Base-by-base conservation (phyloP, 2,113 vertebrate species). In the Ceyx margarethae region DNA sequence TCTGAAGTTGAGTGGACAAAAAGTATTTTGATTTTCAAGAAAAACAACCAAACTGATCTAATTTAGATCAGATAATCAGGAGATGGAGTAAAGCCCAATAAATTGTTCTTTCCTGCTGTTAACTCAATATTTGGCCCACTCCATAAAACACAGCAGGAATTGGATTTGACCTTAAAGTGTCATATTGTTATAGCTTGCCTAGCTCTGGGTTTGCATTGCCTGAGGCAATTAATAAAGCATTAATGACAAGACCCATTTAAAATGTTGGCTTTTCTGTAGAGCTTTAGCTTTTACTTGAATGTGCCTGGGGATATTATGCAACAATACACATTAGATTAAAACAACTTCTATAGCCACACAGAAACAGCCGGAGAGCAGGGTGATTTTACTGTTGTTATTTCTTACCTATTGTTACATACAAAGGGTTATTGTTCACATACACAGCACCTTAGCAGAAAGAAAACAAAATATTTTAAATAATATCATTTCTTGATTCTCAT, bases 161-260 rank as follows among this genome's bases (percentile, higher is more conserved):
- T 98, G 94, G 92, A 98, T 97, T 98, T 99, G 99, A 99, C 99
- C 99, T 99, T 98, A 98, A 99, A 99, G 98, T 99, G 99, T 99
- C 99, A 99, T 97, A 98, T 98, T 98, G 98, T 98, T 98, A 98
- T 97, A 98, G 98, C 98, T 98, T 97, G 98, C 98, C 97, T 97
- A 95, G 97, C 97, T 95, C 97, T 95, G 97, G 96, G 97, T 98
- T 98, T 98, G 94, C 93, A 96, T 98, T 96, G 98, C 99, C 98
- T 95, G 93, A 64, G 98, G 99, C 99, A 98, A 98, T 99, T 33
- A 33, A 33, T 33, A 33, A 99, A 99, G 98, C 98, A 99, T 99
- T 99, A 99, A 99, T 98, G 99, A 99, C 98, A 99, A 99, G 98
- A 98, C 98, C 98, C 98, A 98, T 99, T 99, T 98, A 98, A 99